Evolutionary conservation across 1,140 invertebrate genomes (phyloP), one percentile per base, ranked within the genome.

Genomic region (Diuraphis noxia): DNA sequence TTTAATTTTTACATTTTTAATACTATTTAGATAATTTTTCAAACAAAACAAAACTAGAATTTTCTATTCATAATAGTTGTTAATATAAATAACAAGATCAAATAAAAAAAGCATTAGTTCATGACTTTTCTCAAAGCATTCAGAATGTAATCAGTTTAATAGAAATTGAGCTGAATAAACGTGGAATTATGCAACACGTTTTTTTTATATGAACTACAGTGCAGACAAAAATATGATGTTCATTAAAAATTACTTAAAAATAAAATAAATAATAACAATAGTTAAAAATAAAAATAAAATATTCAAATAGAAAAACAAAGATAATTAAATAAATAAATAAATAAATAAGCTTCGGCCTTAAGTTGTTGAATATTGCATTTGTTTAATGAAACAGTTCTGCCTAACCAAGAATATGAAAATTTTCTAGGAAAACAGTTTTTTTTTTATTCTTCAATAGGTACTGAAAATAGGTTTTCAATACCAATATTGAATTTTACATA

Each of bases 121-220:
- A 79, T 79, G 13, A 46, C 43, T 79, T 90, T 5, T 79, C 8
- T 38, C 17, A 46, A 90, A 90, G 88, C 88, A 90, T 90, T 90
- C 46, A 79, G 40, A 79, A 79, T 90, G 72, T 46, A 90, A 90
- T 36, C 88, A 77, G 63, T 36, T 90, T 79, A 90, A 79, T 77
- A 79, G 72, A 79, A 89, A 90, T 90, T 90, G 88, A 90, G 88
- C 88, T 90, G 88, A 90, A 77, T 79, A 90, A 89, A 90, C 63
- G 63, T 90, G 36, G 88, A 77, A 90, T 77, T 77, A 79, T 46
- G 72, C 40, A 77, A 88, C 87, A 88, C 52, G 41, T 89, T 34
- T 90, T 40, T 63, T 89, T 41, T 79, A 43, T 43, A 77, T 79
- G 30, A 79, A 90, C 88, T 77, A 90, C 72, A n/a, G 88, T 90